Evolutionary conservation across 1,140 invertebrate species (phyloP), one percentile per base, ranked within the genome.

Genomic region (Meloidogyne exigua): DNA sequence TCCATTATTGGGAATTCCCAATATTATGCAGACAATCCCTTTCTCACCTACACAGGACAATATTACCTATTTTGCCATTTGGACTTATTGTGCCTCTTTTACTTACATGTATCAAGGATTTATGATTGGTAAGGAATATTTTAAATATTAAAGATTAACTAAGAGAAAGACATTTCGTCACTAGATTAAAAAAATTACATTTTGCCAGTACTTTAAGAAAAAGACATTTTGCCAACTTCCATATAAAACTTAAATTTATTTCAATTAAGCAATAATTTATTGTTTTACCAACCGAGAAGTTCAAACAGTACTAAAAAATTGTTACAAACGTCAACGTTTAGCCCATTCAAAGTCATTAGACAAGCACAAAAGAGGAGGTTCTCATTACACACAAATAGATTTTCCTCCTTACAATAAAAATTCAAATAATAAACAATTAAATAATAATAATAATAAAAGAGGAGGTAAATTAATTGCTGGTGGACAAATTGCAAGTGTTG

Each of bases 101-200:
- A 82, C 84, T 18, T 88, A 87, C 73, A 88, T 88, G 87, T 87
- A 85, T 72, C 85, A 87, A 72, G 85, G 85, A 49, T 71, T 87
- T 12, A 83, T 87, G 75, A 86, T 87, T 74, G 69, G 72, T 73
- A n/a, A 57, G 49, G 11, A 13, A 1, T 39, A 39, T 39, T 39
- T 39, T 39, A 10, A 10, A 39, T 10, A 10, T 39, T 10, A 7
- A 10, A 9, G 2, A 32, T 7, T 32, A 32, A 39, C 3, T 39
- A 39, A 10, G 10, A 9, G 10, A 39, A 9, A 39, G 36, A 39
- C 36, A 39, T 39, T 39, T 39, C 0, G 36, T 10, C 36, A 39
- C 3, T 7, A 39, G 10, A 3, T 39, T 9, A 39, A 39, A n/a
- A n/a, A 39, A 39, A 32, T 3, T 32, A 7, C 2, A 32, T 3